Evolutionary conservation across 1,140 invertebrate species (phyloP).

Genomic region (Zaprionus inermis): DNA sequence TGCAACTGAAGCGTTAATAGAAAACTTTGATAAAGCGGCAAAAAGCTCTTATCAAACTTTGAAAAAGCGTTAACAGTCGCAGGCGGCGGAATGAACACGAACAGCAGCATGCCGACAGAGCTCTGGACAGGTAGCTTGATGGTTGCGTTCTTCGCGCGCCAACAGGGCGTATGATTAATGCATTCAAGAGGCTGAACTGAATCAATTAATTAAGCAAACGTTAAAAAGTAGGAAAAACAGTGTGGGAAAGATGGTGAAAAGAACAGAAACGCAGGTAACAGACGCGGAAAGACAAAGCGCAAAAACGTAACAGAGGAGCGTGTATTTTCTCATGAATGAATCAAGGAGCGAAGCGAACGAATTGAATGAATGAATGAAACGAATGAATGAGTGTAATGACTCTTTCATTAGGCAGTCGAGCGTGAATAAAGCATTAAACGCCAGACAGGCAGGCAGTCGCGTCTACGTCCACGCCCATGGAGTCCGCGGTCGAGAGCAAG

Average conservation of each 20-base stretch:
- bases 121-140: background rate
- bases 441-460: background rate
- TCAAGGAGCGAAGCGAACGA: conserved; percentile 55
- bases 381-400: conserved; percentile 79
- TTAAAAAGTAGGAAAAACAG: conserved; percentile 36
- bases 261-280: background rate
- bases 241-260: background rate
- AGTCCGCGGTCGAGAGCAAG: background rate
- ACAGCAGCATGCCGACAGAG: background rate
- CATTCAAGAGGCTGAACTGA: conserved; percentile 39
- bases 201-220: conserved; percentile 73
- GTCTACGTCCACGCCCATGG: background rate
- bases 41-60: conserved; percentile 27
- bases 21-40: conserved; percentile 47
- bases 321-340: conserved; percentile 55
- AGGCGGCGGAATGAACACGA: conserved; percentile 1
- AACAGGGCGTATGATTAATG: conserved; percentile 75
- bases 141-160: conserved; percentile 10
- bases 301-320: conserved; percentile 38
- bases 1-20: conserved; percentile 58
- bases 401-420: conserved; percentile 73
- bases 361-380: conserved; percentile 71
- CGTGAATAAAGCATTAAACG: conserved; percentile 76
- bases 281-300: background rate
- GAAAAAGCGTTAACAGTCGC: conserved; percentile 27